phyloP scores from a whole-genome alignment of 23 tunicate genomes.

The Corella eumyota region DNA sequence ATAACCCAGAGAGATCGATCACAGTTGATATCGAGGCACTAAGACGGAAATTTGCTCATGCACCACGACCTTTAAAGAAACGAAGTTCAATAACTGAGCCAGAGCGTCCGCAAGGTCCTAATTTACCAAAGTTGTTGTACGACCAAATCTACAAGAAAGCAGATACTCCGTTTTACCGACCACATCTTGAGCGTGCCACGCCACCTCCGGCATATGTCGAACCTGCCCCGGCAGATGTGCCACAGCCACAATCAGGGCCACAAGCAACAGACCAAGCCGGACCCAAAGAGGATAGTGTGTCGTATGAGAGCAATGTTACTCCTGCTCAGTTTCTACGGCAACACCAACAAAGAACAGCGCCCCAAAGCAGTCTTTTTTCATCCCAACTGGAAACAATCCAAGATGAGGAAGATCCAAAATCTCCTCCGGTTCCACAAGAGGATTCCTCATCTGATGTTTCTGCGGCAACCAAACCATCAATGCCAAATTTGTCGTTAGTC shows the following conservation, averaged over 20 bases:
- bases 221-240: slow-evolving; percentile 13
- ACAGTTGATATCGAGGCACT: slow-evolving; percentile 56
- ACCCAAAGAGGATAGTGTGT: slow-evolving; percentile 3
- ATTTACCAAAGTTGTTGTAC: slow-evolving; percentile 55
- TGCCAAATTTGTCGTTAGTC: too few relatives aligned
- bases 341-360: slow-evolving; percentile 6
- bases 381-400: too few relatives aligned
- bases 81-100: slow-evolving; percentile 86
- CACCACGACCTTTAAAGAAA: slow-evolving; percentile 89
- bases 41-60: slow-evolving; percentile 71
- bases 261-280: neutral
- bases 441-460: slow-evolving; percentile 1
- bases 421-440: too few relatives aligned
- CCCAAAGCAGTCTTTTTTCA: slow-evolving; percentile 1
- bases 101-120: slow-evolving; percentile 77
- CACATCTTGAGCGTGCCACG: slow-evolving; percentile 38
- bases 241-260: slow-evolving; percentile 5
- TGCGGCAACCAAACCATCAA: neutral
- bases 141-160: slow-evolving; percentile 87
- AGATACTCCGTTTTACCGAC: slow-evolving; percentile 74
- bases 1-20: slow-evolving; percentile 26
- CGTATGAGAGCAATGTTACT: slow-evolving; percentile 30
- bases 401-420: too few relatives aligned
- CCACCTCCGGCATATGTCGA: slow-evolving; percentile 70
- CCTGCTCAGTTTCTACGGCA: slow-evolving; percentile 22